Percentiles rank a stretch among this genome's conserved stretches.
Evolutionary conservation across 2,888 invertebrate genomes (phyloP).

Genomic region (Dermolepida albohirtum): DNA sequence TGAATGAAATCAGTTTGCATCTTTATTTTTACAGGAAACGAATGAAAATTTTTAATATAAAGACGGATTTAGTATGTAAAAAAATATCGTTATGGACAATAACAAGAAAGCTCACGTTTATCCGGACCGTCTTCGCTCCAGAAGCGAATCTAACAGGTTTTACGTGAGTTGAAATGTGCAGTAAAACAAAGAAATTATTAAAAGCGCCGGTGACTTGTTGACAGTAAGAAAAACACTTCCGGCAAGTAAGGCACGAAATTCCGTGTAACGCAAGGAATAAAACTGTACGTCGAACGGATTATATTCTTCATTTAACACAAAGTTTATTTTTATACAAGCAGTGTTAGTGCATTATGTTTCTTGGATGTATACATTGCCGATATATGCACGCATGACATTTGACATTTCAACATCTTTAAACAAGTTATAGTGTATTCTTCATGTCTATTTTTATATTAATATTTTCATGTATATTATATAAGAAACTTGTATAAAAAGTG

Average conservation of each 20-base stretch:
- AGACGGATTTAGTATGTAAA: slow-evolving; percentile 11
- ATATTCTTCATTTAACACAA: not conserved
- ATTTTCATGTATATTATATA: slow-evolving; percentile 2
- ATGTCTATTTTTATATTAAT: slow-evolving; percentile 29
- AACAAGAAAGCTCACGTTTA: slow-evolving; percentile 13
- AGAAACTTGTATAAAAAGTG: not conserved
- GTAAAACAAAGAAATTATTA: slow-evolving; percentile 37
- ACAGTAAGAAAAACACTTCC: slow-evolving; percentile 14
- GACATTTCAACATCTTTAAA: slow-evolving; percentile 16
- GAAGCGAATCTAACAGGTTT: slow-evolving; percentile 18
- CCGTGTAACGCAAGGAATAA: slow-evolving; percentile 8
- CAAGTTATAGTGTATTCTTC: slow-evolving; percentile 16
- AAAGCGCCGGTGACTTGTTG: not conserved
- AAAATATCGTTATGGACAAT: slow-evolving; percentile 12
- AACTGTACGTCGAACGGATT: slow-evolving; percentile 1
- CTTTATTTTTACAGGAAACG: not conserved
- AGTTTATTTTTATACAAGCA: slow-evolving; percentile 28
- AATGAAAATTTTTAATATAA: slow-evolving; percentile 10
- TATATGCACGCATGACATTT: not conserved
- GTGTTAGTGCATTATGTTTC: slow-evolving; percentile 14
- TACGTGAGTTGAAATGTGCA: slow-evolving; percentile 18
- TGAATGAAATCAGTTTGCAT: slow-evolving; percentile 7
- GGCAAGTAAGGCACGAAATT: slow-evolving; percentile 21
- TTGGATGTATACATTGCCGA: slow-evolving; percentile 11
- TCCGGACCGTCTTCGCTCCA: slow-evolving; percentile 11